Conservation (phyloP, 2,113 vertebrate species). For the Neotoma lepida region DNA sequence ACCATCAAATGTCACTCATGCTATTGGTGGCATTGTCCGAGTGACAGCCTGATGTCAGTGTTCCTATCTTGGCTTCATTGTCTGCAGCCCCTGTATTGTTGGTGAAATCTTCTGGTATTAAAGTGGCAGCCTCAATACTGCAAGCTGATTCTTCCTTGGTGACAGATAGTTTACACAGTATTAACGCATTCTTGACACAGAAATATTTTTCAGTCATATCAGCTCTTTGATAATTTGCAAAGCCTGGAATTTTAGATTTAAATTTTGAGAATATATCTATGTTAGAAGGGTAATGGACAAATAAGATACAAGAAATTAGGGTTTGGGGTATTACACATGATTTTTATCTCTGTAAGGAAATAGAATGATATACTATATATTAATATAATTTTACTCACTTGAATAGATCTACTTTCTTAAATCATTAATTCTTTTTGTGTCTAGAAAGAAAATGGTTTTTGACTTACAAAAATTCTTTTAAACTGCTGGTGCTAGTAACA, state of each 20-base stretch:
- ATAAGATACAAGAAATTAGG: neutral
- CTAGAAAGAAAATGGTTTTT: neutral
- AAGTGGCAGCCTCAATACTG: constrained; percentile 11
- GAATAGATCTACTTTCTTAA: neutral
- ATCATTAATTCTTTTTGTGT: neutral
- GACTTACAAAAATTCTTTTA: constrained; percentile 46
- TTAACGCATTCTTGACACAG: constrained; percentile 16
- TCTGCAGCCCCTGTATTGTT: constrained; percentile 52
- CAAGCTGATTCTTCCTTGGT: constrained; percentile 32
- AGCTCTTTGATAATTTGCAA: neutral
- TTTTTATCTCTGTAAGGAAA: neutral
- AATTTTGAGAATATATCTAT: constrained; percentile 2
- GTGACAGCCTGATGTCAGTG: constrained; percentile 65
- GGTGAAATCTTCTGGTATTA: constrained; percentile 42
- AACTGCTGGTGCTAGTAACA: neutral
- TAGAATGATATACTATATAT: neutral
- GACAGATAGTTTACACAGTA: constrained; percentile 43
- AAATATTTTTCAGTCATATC: neutral
- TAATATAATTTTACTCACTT: neutral
- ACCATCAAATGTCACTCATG: constrained; percentile 80
- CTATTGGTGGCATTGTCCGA: constrained; percentile 64
- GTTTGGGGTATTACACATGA: neutral
- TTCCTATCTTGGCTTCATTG: constrained; percentile 49
- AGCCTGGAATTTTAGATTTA: neutral
- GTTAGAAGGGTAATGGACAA: neutral